These are phyloP conservation scores for Parapsyche elsis DNA, from an alignment of 1,140 invertebrate genomes.

Conservation along the genomic window DNA sequence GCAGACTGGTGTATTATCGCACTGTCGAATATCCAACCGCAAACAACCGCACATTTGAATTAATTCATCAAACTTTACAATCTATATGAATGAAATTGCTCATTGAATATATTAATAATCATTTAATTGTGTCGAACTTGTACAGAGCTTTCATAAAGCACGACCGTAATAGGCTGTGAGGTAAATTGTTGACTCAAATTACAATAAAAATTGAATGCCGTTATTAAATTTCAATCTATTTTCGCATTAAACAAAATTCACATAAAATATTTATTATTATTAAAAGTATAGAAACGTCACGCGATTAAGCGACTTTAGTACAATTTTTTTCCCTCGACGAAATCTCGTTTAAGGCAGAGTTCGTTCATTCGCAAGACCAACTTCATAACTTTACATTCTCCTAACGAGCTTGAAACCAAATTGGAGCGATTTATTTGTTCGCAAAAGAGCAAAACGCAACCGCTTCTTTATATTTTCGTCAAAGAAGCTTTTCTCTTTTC, in stretches of 20 bases:
- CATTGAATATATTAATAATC: too few species aligned
- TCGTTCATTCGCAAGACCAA: neutral
- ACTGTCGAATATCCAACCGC: neutral
- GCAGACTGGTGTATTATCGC: slow-evolving; percentile 1
- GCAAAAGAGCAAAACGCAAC: neutral
- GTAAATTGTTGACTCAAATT: too few species aligned
- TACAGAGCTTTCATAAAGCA: too few species aligned
- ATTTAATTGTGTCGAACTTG: too few species aligned
- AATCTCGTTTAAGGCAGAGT: neutral
- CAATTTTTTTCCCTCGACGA: neutral
- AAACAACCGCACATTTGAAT: neutral
- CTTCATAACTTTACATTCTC: slow-evolving; percentile 8
- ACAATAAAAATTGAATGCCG: too few species aligned
- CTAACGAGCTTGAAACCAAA: slow-evolving; percentile 4
- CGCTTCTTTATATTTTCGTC: neutral
- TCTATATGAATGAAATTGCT: too few species aligned
- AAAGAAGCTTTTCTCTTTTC: neutral
- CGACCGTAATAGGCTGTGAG: too few species aligned
- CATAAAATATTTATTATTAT: too few species aligned
- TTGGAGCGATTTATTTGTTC: slow-evolving; percentile 11
- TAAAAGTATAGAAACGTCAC: too few species aligned
- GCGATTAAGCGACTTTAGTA: too few species aligned
- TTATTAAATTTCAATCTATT: too few species aligned
- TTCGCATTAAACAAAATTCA: too few species aligned
- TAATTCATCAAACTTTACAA: slow-evolving; percentile 13